phyloP scores from a whole-genome alignment of 1,140 invertebrate species.

The Globodera rostochiensis region DNA sequence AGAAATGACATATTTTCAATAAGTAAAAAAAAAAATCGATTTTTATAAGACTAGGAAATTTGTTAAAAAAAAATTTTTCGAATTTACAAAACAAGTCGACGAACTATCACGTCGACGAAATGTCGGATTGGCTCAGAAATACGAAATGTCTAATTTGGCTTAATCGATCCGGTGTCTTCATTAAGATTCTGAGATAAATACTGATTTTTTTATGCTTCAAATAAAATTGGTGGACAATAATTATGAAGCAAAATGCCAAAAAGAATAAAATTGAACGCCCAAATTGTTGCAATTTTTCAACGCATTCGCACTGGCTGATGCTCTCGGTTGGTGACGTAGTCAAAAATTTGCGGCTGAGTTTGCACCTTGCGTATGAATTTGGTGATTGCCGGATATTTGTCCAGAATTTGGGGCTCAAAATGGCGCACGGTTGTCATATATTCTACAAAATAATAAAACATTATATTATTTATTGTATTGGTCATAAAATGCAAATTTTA shows the following conservation, averaged over 20 bases:
- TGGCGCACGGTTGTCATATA: constrained; percentile 41
- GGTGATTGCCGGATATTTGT: constrained; percentile 37
- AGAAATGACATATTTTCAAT: too few relatives aligned
- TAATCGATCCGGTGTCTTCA: too few relatives aligned
- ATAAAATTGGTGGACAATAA: too few relatives aligned
- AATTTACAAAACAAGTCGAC: too few relatives aligned
- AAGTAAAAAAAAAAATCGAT: too few relatives aligned
- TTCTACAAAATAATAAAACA: constrained; percentile 4
- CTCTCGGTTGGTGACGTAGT: constrained; percentile 37
- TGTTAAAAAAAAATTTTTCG: too few relatives aligned
- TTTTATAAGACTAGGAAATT: too few relatives aligned
- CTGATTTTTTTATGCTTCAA: too few relatives aligned
- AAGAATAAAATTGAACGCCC: background rate
- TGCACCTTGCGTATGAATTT: constrained; percentile 40
- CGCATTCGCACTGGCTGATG: constrained; percentile 28
- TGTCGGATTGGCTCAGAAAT: too few relatives aligned
- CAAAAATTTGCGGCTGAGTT: constrained; percentile 35
- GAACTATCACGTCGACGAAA: too few relatives aligned
- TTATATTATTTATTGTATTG: background rate
- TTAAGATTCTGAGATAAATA: too few relatives aligned
- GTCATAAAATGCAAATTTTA: background rate
- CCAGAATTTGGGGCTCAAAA: constrained; percentile 38
- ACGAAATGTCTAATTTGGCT: too few relatives aligned
- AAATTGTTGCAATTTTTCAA: background rate
- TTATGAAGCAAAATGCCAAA: background rate